Evolutionary conservation across 2,888 invertebrate species (phyloP).

Genomic region (Drosophila cognata): DNA sequence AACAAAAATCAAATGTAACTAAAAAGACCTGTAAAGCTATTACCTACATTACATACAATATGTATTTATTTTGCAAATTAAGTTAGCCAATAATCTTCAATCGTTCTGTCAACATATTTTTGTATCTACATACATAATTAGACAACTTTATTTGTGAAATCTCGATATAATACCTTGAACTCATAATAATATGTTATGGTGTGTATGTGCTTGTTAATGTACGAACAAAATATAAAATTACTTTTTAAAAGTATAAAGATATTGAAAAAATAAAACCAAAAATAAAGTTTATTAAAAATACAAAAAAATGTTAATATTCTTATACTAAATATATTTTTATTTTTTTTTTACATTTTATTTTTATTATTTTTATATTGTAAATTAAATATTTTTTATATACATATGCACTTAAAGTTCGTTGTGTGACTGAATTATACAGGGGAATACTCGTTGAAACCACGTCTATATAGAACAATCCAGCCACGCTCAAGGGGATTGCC

Average conservation of each 20-base stretch:
- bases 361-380: background rate
- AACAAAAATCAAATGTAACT: slow-evolving; percentile 61
- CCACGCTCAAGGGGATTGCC: slow-evolving; percentile 89
- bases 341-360: background rate
- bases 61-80: slow-evolving; percentile 71
- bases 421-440: slow-evolving; percentile 81
- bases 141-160: slow-evolving; percentile 44
- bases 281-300: slow-evolving; percentile 45
- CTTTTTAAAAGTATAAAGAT: slow-evolving; percentile 73
- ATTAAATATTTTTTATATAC: slow-evolving; percentile 6
- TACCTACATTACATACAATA: slow-evolving; percentile 54
- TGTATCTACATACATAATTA: slow-evolving; percentile 36
- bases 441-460: slow-evolving; percentile 87
- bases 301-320: slow-evolving; percentile 19
- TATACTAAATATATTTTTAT: slow-evolving; percentile 28
- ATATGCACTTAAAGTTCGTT: background rate
- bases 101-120: slow-evolving; percentile 52
- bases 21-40: slow-evolving; percentile 72
- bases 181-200: slow-evolving; percentile 52
- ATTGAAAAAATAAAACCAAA: slow-evolving; percentile 59
- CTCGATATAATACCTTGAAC: slow-evolving; percentile 49
- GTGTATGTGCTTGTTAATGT: slow-evolving; percentile 63
- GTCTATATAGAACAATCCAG: slow-evolving; percentile 87
- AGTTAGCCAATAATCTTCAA: slow-evolving; percentile 64
- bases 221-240: slow-evolving; percentile 66